Base-by-base conservation (phyloP, 2,113 vertebrate species). In the Grallaria varia region DNA sequence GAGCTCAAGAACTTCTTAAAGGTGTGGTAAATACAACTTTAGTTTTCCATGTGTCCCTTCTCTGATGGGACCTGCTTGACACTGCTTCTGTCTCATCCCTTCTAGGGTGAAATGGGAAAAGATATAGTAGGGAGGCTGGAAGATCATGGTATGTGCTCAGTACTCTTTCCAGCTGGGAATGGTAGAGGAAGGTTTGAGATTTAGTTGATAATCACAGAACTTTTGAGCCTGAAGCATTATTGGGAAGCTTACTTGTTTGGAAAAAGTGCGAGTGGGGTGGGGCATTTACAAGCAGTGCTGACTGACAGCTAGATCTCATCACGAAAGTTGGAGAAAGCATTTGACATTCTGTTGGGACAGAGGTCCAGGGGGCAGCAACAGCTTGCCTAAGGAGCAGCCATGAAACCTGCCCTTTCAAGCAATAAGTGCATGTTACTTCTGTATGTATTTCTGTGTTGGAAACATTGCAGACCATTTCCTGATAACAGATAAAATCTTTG, bases 231-330 rank as follows among this genome's bases (percentile, higher is more conserved):
- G 69, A 71, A 81, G 16, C 7, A 8, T 67, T 91, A 24, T 2
- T 72, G 18, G 39, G 60, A 87, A 75, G 16, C 10, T 72, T 69
- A 14, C 8, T 42, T 77, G 2, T 74, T 69, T 89, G 56, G 21
- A 91, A 33, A 71, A 53, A 14, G 47, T 39, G 1, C 0, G 0
- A 53, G 12, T 16, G 33, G 3, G 30, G 5, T 50, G 12, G 12
- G 35, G 4, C 12, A 13, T 31, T 72, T 78, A 39, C 10, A 44
- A 30, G 21, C 4, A 42, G 12, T 33, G 19, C 27, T 60, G 44
- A 4, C 16, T 90, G 28, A 17, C 21, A 85, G 20, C 11, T 63
- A 20, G 39, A 68, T 59, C 16, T 72, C 16, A 7, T 75, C 30
- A 5, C 4, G 24, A 30, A 64, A 60, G 12, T 13, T 63, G 47